Conservation (phyloP, 2,888 invertebrate genomes). For the Charanyca ferruginea region DNA sequence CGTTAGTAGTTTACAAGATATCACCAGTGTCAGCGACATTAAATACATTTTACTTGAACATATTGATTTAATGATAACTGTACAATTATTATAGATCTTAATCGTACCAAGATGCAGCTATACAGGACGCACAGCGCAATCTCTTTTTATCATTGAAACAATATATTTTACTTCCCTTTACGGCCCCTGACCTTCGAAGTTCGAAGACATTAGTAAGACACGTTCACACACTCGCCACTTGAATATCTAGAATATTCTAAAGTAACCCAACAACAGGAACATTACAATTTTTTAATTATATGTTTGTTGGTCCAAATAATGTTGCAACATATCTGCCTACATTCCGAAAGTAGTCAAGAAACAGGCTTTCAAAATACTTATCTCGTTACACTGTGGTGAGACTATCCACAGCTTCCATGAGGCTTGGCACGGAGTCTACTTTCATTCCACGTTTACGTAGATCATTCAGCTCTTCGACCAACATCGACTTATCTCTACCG, state of each 20-base stretch:
- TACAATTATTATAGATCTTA: neutral
- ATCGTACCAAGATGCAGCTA: neutral
- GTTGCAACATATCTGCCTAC: constrained; percentile 11
- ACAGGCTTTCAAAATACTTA: neutral
- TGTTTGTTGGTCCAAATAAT: constrained; percentile 28
- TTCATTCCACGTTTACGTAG: constrained; percentile 93
- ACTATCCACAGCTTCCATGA: constrained; percentile 92
- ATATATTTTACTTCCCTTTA: neutral
- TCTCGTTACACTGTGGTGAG: constrained; percentile 77
- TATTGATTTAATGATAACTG: neutral
- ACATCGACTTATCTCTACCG: constrained; percentile 91
- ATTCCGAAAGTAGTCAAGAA: constrained; percentile 21
- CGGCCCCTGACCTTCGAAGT: neutral
- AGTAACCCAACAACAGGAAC: neutral
- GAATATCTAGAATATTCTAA: constrained; percentile 8
- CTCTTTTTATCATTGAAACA: constrained; percentile 10
- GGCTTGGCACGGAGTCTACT: constrained; percentile 90
- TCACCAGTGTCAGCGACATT: neutral
- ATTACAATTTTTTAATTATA: neutral
- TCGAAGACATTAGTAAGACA: neutral
- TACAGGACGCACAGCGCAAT: constrained; percentile 23
- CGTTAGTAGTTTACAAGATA: too few species aligned
- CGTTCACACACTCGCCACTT: neutral
- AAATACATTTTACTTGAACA: neutral
- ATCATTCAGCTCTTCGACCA: constrained; percentile 92